Evolutionary conservation across 2,797 vertebrate species (phyloP).

Genomic region (Acanthis flammea): DNA sequence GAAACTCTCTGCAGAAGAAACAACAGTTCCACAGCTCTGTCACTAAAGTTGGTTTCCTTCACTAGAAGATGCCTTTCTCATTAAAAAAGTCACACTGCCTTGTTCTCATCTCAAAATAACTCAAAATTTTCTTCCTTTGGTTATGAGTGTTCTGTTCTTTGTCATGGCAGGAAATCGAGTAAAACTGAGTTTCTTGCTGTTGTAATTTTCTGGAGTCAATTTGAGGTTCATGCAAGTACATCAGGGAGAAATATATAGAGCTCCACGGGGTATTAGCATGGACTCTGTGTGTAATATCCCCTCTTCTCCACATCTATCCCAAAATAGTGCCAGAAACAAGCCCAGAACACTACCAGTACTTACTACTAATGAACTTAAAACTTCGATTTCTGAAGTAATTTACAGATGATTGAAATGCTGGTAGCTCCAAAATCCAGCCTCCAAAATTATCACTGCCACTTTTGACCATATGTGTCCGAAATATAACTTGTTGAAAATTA

Average conservation of each 20-base stretch:
- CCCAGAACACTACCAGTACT: background rate
- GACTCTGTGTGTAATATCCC: background rate
- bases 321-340: background rate
- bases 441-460: background rate
- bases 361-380: background rate
- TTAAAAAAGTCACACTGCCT: constrained; percentile 18
- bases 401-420: background rate
- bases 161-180: background rate
- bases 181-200: background rate
- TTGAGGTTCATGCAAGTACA: background rate
- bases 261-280: background rate
- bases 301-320: background rate
- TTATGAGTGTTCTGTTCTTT: constrained; percentile 7
- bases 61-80: constrained; percentile 25
- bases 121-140: constrained; percentile 35
- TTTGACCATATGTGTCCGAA: background rate
- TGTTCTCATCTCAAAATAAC: constrained; percentile 48
- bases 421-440: background rate
- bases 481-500: background rate
- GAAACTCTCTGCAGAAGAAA: background rate
- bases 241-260: background rate
- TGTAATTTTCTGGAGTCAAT: background rate
- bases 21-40: background rate
- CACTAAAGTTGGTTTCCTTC: constrained; percentile 11
- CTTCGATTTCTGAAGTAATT: background rate